These are phyloP conservation scores for Ormia ochracea DNA, from an alignment of 2,888 invertebrate genomes.

Conservation along the genomic window DNA sequence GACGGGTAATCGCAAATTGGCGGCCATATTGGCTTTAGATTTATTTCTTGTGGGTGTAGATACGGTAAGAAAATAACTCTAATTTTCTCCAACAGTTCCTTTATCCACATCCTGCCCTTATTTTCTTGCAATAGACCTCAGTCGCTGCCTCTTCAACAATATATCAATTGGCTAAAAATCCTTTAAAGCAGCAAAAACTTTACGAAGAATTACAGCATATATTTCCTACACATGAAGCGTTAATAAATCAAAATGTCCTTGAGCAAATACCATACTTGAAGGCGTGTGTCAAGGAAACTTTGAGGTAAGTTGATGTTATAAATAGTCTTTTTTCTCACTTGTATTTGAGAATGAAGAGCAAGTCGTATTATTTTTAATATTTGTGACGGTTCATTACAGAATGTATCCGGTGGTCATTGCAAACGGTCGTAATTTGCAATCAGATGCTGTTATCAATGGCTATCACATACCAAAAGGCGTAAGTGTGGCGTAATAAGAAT, in stretches of 20 bases:
- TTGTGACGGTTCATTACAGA: constrained; percentile 78
- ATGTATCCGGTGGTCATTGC: constrained; percentile 90
- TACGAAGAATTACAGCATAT: constrained; percentile 81
- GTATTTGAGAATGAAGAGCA: neutral
- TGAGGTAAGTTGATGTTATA: constrained; percentile 78
- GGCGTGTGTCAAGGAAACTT: constrained; percentile 87
- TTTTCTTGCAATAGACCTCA: constrained; percentile 79
- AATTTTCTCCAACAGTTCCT: neutral
- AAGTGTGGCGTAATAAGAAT: constrained; percentile 70
- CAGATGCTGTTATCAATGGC: constrained; percentile 85
- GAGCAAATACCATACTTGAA: constrained; percentile 83
- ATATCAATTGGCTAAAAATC: constrained; percentile 85
- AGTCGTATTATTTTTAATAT: neutral
- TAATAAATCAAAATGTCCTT: constrained; percentile 80
- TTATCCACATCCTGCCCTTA: neutral
- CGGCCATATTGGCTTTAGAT: constrained; percentile 86
- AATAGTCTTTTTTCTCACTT: neutral
- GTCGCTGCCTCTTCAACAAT: constrained; percentile 86
- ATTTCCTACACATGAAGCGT: constrained; percentile 79
- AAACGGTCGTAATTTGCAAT: constrained; percentile 86
- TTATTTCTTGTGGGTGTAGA: constrained; percentile 88
- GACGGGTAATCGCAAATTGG: constrained; percentile 80
- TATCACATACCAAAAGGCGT: constrained; percentile 90
- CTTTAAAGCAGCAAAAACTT: constrained; percentile 82
- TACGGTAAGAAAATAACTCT: constrained; percentile 79